These are phyloP conservation scores for Heliconius melpomene DNA, from an alignment of 1,140 invertebrate species.

Conservation along the genomic window DNA sequence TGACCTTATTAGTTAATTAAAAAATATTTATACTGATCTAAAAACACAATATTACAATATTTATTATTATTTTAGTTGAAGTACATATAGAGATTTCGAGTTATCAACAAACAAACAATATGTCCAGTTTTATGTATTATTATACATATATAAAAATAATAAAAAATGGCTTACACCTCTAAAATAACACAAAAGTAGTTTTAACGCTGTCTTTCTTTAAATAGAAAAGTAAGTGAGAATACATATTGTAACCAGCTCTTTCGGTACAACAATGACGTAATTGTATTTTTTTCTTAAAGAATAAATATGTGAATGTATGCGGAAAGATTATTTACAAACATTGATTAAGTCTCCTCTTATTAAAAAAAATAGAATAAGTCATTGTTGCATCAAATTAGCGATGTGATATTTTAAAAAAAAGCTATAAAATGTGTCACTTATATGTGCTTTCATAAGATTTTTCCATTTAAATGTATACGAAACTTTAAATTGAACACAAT, in stretches of 20 bases:
- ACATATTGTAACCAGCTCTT: background rate
- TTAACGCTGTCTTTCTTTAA: background rate
- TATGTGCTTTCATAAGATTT: background rate
- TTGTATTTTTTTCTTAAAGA: no score
- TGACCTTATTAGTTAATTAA: no score
- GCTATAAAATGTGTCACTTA: background rate
- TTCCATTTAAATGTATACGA: constrained; percentile 10
- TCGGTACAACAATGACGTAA: no score
- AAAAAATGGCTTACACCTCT: background rate
- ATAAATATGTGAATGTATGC: no score
- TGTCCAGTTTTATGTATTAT: background rate
- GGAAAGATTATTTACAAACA: no score
- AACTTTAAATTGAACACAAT: background rate
- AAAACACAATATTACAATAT: background rate
- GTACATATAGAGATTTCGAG: background rate
- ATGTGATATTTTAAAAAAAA: background rate
- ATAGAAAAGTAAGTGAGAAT: background rate
- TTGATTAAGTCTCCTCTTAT: no score
- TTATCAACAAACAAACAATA: background rate
- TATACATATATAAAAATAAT: background rate
- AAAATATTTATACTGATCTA: background rate
- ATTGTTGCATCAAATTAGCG: no score
- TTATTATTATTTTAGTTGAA: background rate
- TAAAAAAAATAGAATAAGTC: no score
- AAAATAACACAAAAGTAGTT: background rate